Percentiles rank a stretch among this genome's conserved stretches.
phyloP scores from a whole-genome alignment of 2,113 vertebrate species.

The Oreochromis aureus region DNA sequence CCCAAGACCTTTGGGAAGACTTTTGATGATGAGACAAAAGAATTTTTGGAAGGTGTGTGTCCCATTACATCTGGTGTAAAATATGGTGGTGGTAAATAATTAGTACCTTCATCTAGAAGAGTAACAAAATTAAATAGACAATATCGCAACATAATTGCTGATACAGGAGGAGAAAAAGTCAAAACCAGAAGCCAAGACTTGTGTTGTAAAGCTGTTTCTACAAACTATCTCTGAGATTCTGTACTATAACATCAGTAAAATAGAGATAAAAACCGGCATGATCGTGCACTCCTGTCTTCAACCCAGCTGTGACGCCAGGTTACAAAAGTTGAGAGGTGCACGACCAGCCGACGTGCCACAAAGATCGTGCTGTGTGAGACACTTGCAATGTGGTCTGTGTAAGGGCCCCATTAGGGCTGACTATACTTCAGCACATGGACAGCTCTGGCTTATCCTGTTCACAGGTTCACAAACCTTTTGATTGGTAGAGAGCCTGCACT shows the following conservation, averaged over 20 bases:
- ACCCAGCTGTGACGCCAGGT: not conserved
- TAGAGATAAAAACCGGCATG: rapidly evolving
- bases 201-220: not conserved
- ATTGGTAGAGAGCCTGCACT: not conserved
- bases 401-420: not conserved
- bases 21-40: too few species aligned
- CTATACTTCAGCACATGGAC: not conserved
- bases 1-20: too few species aligned
- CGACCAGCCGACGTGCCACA: not conserved
- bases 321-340: not conserved
- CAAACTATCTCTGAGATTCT: not conserved
- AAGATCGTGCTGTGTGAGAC: not conserved
- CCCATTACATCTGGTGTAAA: too few species aligned
- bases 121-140: not conserved
- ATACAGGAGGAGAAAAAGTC: not conserved
- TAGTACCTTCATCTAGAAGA: not conserved
- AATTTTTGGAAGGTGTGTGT: too few species aligned
- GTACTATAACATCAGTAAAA: not conserved
- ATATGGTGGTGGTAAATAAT: not conserved
- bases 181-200: not conserved
- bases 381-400: not conserved
- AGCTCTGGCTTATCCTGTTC: not conserved
- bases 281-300: not conserved
- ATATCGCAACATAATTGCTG: not conserved
- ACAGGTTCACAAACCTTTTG: not conserved